Evolutionary conservation across 2,113 vertebrate species (phyloP), one percentile per base, ranked within the genome.

Genomic region (Indicator indicator): DNA sequence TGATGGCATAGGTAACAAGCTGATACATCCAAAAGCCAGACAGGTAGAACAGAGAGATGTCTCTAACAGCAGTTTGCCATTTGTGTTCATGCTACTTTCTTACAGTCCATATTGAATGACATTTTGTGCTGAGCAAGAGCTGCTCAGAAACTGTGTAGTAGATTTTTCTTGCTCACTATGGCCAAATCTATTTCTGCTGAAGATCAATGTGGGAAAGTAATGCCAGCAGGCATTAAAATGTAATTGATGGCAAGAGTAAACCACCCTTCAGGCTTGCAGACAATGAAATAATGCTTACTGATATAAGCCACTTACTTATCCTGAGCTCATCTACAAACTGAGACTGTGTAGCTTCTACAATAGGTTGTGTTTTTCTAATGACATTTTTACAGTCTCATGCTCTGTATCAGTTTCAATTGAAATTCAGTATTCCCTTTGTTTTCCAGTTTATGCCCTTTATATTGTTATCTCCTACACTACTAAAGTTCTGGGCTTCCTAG

Each of bases 81-180:
- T 73, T 90, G 71, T 7, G 8, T 70, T 92, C 88, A 30, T 10
- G 5, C 27, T 56, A 48, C 36, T 58, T 68, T 23, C 17, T 81
- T 62, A 46, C 27, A 40, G 59, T 83, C n/a, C 20, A 6, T 86
- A 48, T 46, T 81, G 80, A 93, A 76, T 75, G 48, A 56, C 78
- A 55, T 60, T 83, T 95, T 71, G 16, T 90, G 93, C 93, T 92
- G 77, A 95, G 71, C 56, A 88, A 95, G 89, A 88, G 64, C 86
- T 96, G 48, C 79, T 97, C n/a, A 95, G 90, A 95, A 88, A 89
- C 48, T 77, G n/a, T 32, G 76, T 76, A 59, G 87, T 40, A 52
- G 82, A 88, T 77, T 82, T 74, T 89, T 94, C n/a, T 21, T 71
- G 26, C 19, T 87, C 52, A n/a, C 40, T 74, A 50, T 50, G 40